Percentiles rank a stretch among this genome's conserved stretches.
These are phyloP conservation scores for Boloria selene DNA, from an alignment of 2,888 invertebrate species.

Conservation along the genomic window DNA sequence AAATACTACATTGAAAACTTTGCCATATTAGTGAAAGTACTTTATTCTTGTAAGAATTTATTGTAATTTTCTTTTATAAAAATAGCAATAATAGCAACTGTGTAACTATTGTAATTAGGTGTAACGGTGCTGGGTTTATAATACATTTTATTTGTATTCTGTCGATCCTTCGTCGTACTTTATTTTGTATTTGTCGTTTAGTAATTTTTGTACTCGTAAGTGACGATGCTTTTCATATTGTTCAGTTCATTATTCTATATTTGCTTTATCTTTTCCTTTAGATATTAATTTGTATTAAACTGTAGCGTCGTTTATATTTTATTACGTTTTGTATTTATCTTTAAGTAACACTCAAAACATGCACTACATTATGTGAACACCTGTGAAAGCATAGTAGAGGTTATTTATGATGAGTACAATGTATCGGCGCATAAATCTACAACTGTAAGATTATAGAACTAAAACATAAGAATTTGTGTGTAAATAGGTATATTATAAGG, in stretches of 20 bases:
- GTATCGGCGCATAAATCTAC: slow-evolving; percentile 2
- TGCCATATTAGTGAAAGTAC: slow-evolving; percentile 82
- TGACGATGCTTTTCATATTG: slow-evolving; percentile 69
- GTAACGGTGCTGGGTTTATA: slow-evolving; percentile 80
- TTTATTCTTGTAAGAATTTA: slow-evolving; percentile 77
- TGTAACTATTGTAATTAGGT: slow-evolving; percentile 77
- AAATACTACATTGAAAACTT: slow-evolving; percentile 82
- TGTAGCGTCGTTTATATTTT: slow-evolving; percentile 43
- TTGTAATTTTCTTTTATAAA: slow-evolving; percentile 69
- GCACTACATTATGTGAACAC: slow-evolving; percentile 39
- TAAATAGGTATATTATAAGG: neutral
- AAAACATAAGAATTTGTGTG: neutral
- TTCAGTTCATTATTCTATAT: slow-evolving; percentile 69
- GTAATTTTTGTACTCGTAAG: slow-evolving; percentile 67
- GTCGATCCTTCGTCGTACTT: slow-evolving; percentile 72
- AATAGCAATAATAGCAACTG: slow-evolving; percentile 68
- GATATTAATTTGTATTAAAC: slow-evolving; percentile 43
- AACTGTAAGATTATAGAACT: neutral
- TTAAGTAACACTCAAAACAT: slow-evolving; percentile 42
- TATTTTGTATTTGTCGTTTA: slow-evolving; percentile 72
- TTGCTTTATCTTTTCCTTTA: slow-evolving; percentile 45
- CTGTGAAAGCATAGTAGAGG: slow-evolving; percentile 32
- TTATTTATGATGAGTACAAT: slow-evolving; percentile 14
- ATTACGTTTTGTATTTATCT: slow-evolving; percentile 44
- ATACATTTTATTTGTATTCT: slow-evolving; percentile 75